Evolutionary conservation across 2,113 vertebrate genomes (phyloP).

Genomic region (Pelodiscus sinensis): DNA sequence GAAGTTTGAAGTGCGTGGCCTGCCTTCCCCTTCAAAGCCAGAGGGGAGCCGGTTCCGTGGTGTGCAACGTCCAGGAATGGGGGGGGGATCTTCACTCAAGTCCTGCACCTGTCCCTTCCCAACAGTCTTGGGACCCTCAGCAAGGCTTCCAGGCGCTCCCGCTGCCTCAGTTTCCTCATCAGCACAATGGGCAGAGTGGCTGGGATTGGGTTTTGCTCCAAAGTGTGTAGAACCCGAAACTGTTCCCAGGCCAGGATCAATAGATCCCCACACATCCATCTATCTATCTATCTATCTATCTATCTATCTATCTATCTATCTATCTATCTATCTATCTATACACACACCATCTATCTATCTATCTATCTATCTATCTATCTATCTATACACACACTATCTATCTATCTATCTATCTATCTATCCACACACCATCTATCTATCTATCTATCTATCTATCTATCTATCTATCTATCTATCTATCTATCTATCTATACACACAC

Average conservation of each 20-base stretch:
- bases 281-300: no score
- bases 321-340: not conserved
- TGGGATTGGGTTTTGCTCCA: not conserved
- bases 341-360: accelerated
- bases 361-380: no score
- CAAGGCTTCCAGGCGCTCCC: not conserved
- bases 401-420: no score
- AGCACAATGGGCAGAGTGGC: not conserved
- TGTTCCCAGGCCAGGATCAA: not conserved
- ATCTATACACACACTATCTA: not conserved
- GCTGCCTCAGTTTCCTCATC: not conserved
- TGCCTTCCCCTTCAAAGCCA: not conserved
- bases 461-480: no score
- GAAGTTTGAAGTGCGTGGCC: not conserved
- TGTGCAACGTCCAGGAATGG: not conserved
- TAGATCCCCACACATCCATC: no score
- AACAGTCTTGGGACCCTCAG: not conserved
- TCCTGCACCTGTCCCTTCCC: no score
- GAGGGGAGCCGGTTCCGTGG: no score
- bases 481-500: not conserved
- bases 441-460: no score
- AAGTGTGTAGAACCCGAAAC: not conserved
- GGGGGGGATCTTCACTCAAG: no score
- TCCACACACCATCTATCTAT: no score
- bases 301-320: no score